Conservation (phyloP, 2,113 vertebrate genomes). For the Pampusana beccarii region DNA sequence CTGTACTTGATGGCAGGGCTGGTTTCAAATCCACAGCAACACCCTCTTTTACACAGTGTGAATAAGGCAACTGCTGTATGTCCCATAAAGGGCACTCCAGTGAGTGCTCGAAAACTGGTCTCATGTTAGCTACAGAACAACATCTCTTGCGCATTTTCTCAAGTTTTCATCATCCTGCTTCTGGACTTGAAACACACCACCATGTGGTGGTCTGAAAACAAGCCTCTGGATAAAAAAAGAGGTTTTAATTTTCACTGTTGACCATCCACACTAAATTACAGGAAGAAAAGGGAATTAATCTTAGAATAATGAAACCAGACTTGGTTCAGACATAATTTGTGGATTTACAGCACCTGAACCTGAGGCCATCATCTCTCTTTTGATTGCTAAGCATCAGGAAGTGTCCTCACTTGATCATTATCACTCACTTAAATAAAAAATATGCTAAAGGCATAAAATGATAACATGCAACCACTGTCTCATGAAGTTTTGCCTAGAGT, state of each 20-base stretch:
- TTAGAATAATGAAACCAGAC: neutral
- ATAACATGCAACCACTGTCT: neutral
- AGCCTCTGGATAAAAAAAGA: neutral
- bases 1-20: neutral
- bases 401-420: neutral
- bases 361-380: neutral
- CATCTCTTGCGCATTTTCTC: neutral
- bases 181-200: neutral
- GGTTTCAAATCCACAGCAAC: neutral
- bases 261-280: neutral
- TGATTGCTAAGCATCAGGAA: constrained; percentile 38
- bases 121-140: neutral
- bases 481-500: neutral
- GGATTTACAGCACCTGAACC: neutral
- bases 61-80: neutral
- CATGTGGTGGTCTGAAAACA: neutral
- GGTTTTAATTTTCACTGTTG: neutral
- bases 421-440: constrained; percentile 36
- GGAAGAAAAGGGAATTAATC: neutral
- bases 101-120: neutral
- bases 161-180: neutral
- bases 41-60: neutral
- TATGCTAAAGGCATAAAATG: neutral
- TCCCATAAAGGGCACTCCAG: neutral
- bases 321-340: neutral